Base-by-base conservation (phyloP, 2,113 vertebrate genomes). In the Pseudois nayaur region DNA sequence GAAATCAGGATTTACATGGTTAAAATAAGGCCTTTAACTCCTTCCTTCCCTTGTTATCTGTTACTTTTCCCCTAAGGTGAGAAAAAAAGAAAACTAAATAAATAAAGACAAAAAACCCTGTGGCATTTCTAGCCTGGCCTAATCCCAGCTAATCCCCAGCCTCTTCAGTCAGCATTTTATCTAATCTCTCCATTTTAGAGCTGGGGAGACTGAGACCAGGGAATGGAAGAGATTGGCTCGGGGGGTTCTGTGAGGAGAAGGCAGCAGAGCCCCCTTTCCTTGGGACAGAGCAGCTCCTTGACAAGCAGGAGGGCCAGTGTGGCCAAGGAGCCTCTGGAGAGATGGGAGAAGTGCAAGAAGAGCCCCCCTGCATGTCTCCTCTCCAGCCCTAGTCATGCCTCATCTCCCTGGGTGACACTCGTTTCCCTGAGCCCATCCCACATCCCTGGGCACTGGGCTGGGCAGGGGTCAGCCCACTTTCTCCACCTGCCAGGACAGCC, bases 11-110 rank as follows among this genome's bases (percentile, higher is more conserved):
- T 79, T 79, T 78, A 50, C 25, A 52, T 27, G 48, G 14, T 94
- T 64, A 94, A 91, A 95, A 86, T 50, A 57, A 94, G 40, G 33
- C 25, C 45, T 85, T 94, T n/a, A 82, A 83, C 50, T 25, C 40
- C 33, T 81, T 54, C 54, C 31, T 23, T 52, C 14, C 40, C 48
- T 55, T 29, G 31, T 76, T n/a, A 10, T 23, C 60, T 59, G 13
- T 78, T 90, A 71, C 16, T 59, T 60, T 78, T 81, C 50, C 59
- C 27, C 52, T 91, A 55, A 87, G 62, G 43, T 50, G 19, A n/a
- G 13, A 29, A 29, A 60, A 60, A 60, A 29, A 62, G 29, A 29
- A 71, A 45, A 12, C 9, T 19, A 33, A 54, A 23, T 23, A 82
- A 82, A 54, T 29, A 7, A n/a, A 52, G 50, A 54, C 23, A 64